Evolutionary conservation across 2,888 invertebrate species (phyloP).

Genomic region (Notodonta ziczac): DNA sequence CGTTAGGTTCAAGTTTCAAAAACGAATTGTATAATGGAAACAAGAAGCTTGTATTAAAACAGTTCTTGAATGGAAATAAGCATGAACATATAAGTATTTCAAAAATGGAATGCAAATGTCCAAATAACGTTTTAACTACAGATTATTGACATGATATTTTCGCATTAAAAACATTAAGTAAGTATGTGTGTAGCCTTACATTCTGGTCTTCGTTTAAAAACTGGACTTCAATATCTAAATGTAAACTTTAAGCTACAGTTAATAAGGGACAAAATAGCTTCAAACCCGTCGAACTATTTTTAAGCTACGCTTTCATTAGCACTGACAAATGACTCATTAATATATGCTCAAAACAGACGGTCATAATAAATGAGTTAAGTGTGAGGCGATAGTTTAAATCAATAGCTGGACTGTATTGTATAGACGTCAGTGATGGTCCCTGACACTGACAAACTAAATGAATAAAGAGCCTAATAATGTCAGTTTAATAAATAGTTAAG

Average conservation of each 20-base stretch:
- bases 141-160: too few relatives aligned
- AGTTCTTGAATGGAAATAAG: too few relatives aligned
- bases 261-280: constrained; percentile 5
- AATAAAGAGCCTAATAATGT: not conserved
- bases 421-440: constrained; percentile 12
- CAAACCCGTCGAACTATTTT: constrained; percentile 2
- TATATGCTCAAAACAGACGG: constrained; percentile 38
- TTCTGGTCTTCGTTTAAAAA: not conserved
- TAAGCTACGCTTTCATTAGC: constrained; percentile 30
- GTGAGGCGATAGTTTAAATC: constrained; percentile 20
- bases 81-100: too few relatives aligned
- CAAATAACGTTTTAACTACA: too few relatives aligned
- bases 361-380: constrained; percentile 42
- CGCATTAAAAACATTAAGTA: too few relatives aligned
- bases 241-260: constrained; percentile 12
- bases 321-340: constrained; percentile 44
- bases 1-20: too few relatives aligned
- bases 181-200: too few relatives aligned
- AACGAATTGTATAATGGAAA: too few relatives aligned
- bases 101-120: too few relatives aligned
- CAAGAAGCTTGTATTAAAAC: too few relatives aligned
- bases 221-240: constrained; percentile 7
- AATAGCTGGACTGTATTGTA: constrained; percentile 9
- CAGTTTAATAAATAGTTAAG: not conserved
- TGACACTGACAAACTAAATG: not conserved